Evolutionary conservation across 2,797 vertebrate genomes (phyloP), one percentile per base, ranked within the genome.

Genomic region (Bucorvus abyssinicus): DNA sequence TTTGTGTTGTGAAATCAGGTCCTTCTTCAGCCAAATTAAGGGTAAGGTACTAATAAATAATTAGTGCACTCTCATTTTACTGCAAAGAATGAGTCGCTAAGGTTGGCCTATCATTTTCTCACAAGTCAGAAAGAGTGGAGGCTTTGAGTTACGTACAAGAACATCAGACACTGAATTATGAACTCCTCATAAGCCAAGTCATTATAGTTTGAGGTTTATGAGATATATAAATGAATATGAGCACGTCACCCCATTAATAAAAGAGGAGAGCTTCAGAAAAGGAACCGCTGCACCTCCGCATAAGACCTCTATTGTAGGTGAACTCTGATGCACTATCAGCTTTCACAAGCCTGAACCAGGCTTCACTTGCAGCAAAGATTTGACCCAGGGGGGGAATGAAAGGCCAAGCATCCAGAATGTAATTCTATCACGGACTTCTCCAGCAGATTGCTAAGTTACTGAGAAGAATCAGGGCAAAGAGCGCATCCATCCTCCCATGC

Each of bases 311-410:
- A 79, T 96, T 97, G 96, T 94, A 80, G 88, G 77, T 91, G 90
- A 91, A 40, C 90, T 59, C 84, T 82, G 93, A 61, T 1, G 26
- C 42, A 9, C 64, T 89, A 95, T 97, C 95, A 83, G 74, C 59
- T 97, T 97, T 97, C 97, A 94, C 68, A 44, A n/a, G 49, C 59
- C 82, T 92, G 84, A 92, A 84, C 85, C 91, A 88, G 84, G 95
- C 88, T 75, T 73, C 73, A 63, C 80, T 95, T 94, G 86, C 80
- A 95, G 91, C 93, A 96, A 95, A 96, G 94, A 95, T 95, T 95
- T 95, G 89, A 93, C 89, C 77, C 1, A 84, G 82, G 65, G 87
- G 91, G 95, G 97, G 94, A 96, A 79, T 81, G 77, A 86, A 84
- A 95, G 95, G 95, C 91, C 92, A 96, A 81, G 91, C 87, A 94